A percentile compares a stretch with the other conserved stretches of the same genome.
Conservation (phyloP, 2,113 vertebrate genomes). For the Anarhynchus alexandrinus region DNA sequence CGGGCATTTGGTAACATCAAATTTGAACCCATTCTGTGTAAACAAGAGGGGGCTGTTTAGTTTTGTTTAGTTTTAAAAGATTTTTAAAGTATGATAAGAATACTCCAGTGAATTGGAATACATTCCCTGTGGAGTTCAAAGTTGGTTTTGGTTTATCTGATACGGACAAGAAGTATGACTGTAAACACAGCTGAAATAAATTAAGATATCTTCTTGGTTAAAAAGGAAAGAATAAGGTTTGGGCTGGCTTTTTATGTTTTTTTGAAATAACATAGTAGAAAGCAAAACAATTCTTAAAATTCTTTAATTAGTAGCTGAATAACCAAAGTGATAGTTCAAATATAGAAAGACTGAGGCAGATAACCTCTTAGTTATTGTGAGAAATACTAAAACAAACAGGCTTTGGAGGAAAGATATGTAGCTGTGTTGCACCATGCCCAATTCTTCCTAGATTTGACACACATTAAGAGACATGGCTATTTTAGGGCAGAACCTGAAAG, state of each 20-base stretch:
- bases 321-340: neutral
- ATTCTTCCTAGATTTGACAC: too few relatives aligned
- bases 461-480: too few relatives aligned
- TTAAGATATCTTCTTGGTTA: neutral
- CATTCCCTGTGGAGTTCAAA: neutral
- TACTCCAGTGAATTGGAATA: neutral
- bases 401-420: too few relatives aligned
- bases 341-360: neutral
- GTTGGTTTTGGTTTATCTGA: neutral
- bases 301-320: neutral
- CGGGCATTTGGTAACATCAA: neutral
- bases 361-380: neutral
- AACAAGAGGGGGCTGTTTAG: neutral
- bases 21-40: neutral
- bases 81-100: neutral
- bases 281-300: neutral
- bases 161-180: neutral
- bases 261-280: neutral
- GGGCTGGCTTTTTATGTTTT: neutral
- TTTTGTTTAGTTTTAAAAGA: conserved; percentile 29
- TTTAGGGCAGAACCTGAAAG: too few relatives aligned
- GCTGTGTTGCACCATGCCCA: too few relatives aligned
- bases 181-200: conserved; percentile 12
- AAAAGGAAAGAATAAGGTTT: neutral
- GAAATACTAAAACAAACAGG: neutral